Evolutionary conservation across 1,140 invertebrate species (phyloP), one percentile per base, ranked within the genome.

Genomic region (Brachionus paranguensis): DNA sequence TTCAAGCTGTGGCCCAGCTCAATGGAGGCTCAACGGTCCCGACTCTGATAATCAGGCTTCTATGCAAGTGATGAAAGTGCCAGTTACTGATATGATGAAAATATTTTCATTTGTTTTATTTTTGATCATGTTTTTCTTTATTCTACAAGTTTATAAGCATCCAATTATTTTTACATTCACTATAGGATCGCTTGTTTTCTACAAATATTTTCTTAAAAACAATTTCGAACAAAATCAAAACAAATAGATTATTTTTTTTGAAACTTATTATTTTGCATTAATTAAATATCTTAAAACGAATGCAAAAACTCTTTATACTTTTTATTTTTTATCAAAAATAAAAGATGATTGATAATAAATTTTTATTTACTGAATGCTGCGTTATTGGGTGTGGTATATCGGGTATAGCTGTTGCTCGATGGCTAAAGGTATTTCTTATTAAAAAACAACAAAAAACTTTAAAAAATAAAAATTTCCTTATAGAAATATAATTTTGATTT

Each of bases 321-420:
- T 17, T 65, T 27, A 6, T 24, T 65, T 41, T 10, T 17, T 17
- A 24, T 50, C 47, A 47, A 79, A 79, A 47, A 64, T 64, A 81
- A 29, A 74, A 37, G 17, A 55, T 60, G 53, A 60, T 60, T 60
- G 53, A 60, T 60, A 60, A 60, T 60, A 60, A 60, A 60, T 11
- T 60, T 60, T 72, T 72, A 41, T 43, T 43, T 72, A 27, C 70
- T 72, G 88, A 89, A 78, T 88, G 86, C 14, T 79, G 88, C 12
- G 86, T 89, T 8, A 86, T 89, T 41, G 88, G 88, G 12, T 87
- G 87, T 24, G 88, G 88, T 1, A 88, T 89, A 50, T 89, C 88
- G 10, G 88, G 88, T 29, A 78, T 89, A 41, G 87, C 84, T 7
- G 85, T 88, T 8, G 86, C 86, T 1, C 88, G 88, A 86, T 88